Conservation (phyloP, 64 coral and sea anemone genomes). For the Porites lutea region DNA sequence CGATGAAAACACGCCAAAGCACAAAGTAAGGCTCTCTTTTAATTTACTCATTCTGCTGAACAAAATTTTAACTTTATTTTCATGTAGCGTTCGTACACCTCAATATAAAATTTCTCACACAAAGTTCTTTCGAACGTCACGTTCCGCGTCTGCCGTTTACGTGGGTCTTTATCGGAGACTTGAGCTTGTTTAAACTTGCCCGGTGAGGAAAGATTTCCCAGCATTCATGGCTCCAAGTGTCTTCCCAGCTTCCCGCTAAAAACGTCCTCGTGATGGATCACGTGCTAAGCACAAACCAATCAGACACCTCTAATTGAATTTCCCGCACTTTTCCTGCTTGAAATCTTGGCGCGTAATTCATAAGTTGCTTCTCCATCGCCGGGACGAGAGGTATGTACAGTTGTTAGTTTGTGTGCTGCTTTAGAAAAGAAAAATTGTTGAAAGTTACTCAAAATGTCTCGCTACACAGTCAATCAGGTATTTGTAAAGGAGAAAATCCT, state of each 20-base stretch:
- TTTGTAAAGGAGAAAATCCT: not conserved
- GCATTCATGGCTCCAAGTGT: not conserved
- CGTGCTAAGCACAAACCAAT: slow-evolving; percentile 42
- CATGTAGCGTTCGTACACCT: too few species aligned
- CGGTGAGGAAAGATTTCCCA: not conserved
- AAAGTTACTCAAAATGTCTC: not conserved
- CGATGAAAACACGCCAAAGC: too few species aligned
- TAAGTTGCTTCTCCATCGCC: slow-evolving; percentile 26
- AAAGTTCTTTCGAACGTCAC: too few species aligned
- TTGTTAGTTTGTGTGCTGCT: not conserved
- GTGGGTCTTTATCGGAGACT: too few species aligned
- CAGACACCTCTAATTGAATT: slow-evolving; percentile 16
- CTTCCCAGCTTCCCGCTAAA: slow-evolving; percentile 23
- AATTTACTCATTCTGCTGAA: too few species aligned
- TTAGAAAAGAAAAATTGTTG: not conserved
- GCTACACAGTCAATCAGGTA: not conserved
- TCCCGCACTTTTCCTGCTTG: slow-evolving; percentile 51
- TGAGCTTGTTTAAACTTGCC: slow-evolving; percentile 58
- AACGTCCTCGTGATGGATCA: slow-evolving; percentile 50
- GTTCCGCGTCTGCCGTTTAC: too few species aligned
- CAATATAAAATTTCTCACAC: too few species aligned
- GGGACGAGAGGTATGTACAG: slow-evolving; percentile 14
- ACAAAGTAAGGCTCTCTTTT: too few species aligned
- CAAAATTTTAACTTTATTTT: too few species aligned
- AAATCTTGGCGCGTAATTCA: slow-evolving; percentile 76